Evolutionary conservation across 2,113 vertebrate genomes (phyloP).

Genomic region (Cebidichthys violaceus): DNA sequence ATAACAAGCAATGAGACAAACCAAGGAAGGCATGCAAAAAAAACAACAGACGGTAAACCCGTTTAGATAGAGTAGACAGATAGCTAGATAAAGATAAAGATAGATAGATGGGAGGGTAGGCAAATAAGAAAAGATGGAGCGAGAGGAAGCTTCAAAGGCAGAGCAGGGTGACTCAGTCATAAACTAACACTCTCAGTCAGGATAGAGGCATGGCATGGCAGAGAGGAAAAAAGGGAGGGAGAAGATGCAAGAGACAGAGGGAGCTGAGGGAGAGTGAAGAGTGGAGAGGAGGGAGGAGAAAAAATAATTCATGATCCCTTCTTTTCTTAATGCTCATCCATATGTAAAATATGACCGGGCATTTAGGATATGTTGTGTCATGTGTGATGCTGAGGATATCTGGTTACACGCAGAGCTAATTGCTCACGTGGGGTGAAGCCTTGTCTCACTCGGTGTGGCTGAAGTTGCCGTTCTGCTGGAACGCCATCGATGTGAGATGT

Average conservation of each 20-base stretch:
- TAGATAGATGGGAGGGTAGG: conserved; percentile 35
- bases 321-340: not conserved
- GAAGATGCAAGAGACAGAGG: conserved; percentile 29
- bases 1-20: conserved; percentile 43
- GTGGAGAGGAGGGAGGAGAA: conserved; percentile 53
- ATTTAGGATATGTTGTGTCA: conserved; percentile 46
- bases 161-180: conserved; percentile 75
- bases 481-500: conserved; percentile 24
- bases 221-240: conserved; percentile 37
- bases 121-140: conserved; percentile 53
- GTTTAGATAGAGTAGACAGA: conserved; percentile 23
- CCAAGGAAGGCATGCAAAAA: conserved; percentile 11
- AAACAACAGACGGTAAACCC: conserved; percentile 1
- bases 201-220: conserved; percentile 59
- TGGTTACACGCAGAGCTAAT: conserved; percentile 44
- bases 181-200: conserved; percentile 76
- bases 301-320: conserved; percentile 53
- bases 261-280: conserved; percentile 48
- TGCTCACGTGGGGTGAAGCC: conserved; percentile 56
- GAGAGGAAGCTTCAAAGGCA: conserved; percentile 62
- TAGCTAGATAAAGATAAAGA: conserved; percentile 7
- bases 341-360: conserved; percentile 51
- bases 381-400: conserved; percentile 55
- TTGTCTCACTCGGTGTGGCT: conserved; percentile 11
- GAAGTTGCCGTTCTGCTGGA: conserved; percentile 20